phyloP scores from a whole-genome alignment of 35 echinoderm and acorn worm genomes.

The Antedon bifida region DNA sequence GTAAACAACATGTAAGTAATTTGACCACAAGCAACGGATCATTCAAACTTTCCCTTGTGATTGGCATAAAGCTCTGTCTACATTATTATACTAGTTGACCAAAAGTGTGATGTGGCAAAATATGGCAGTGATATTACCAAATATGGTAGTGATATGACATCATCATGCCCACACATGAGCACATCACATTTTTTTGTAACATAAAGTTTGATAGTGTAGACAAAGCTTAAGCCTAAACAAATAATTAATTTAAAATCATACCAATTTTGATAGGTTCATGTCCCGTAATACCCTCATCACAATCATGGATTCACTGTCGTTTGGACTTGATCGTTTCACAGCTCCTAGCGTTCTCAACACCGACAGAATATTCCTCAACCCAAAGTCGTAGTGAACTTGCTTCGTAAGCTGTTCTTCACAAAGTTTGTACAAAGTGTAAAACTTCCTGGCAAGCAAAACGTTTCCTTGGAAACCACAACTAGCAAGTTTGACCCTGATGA shows the following conservation, averaged over 20 bases:
- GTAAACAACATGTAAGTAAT: too few species aligned
- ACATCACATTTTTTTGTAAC: too few species aligned
- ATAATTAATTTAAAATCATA: constrained; percentile 6
- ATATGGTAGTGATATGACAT: too few species aligned
- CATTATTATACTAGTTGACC: too few species aligned
- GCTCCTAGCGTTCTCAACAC: constrained; percentile 91
- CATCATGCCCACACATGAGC: too few species aligned
- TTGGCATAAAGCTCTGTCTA: too few species aligned
- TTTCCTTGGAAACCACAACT: constrained; percentile 97
- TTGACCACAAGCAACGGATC: too few species aligned
- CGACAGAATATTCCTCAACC: constrained; percentile 89
- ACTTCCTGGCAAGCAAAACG: constrained; percentile 77
- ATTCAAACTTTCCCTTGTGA: too few species aligned
- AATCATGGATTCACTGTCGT: constrained; percentile 84
- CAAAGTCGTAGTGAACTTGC: constrained; percentile 98
- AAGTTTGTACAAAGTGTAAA: constrained; percentile 96
- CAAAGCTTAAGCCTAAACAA: too few species aligned
- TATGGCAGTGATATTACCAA: too few species aligned
- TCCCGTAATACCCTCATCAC: constrained; percentile 96
- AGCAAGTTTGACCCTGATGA: constrained; percentile 90
- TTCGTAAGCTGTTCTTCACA: constrained; percentile 99
- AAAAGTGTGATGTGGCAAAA: too few species aligned
- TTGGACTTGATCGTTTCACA: constrained; percentile 80
- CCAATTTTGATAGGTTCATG: constrained; percentile 98
- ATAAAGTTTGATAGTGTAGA: too few species aligned